These are phyloP conservation scores for Oscheius sp. DNA, from an alignment of 2,888 invertebrate species.

Conservation along the genomic window DNA sequence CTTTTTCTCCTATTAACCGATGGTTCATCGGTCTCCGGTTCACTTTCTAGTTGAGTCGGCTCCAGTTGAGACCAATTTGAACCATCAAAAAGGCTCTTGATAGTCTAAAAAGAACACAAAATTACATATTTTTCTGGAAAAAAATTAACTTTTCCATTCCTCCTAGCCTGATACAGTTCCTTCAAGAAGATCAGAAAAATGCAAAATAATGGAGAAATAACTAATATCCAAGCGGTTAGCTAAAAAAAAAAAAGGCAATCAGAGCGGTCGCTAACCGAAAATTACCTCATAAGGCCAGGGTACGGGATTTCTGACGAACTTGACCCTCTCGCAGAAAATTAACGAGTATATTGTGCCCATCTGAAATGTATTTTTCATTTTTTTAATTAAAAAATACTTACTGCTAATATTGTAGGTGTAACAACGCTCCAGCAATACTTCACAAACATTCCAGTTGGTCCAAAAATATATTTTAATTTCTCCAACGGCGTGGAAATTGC, in stretches of 20 bases:
- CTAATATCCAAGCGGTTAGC: conserved; percentile 62
- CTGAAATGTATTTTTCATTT: not conserved
- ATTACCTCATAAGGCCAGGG: conserved; percentile 56
- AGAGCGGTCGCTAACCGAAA: too few relatives aligned
- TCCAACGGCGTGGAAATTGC: not conserved
- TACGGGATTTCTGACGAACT: conserved; percentile 39
- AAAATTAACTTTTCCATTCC: conserved; percentile 37
- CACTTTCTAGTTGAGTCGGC: not conserved
- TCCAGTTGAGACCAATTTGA: conserved; percentile 40
- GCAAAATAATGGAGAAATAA: conserved; percentile 61
- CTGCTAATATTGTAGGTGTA: conserved; percentile 58
- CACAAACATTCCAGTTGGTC: conserved; percentile 65
- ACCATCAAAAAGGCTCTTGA: conserved; percentile 43
- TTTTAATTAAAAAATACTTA: not conserved
- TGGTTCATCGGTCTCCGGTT: not conserved
- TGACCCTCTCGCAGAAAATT: conserved; percentile 29
- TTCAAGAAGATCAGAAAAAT: conserved; percentile 57
- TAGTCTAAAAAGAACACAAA: conserved; percentile 21
- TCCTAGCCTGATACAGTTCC: conserved; percentile 35
- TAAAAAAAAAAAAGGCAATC: not conserved
- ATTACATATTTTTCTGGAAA: too few relatives aligned
- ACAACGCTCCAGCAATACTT: conserved; percentile 64
- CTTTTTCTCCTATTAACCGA: not conserved
- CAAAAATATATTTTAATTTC: conserved; percentile 41
- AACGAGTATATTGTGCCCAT: conserved; percentile 18